Conservation (phyloP, 2,113 vertebrate species). For the Nothobranchius kuhntae region DNA sequence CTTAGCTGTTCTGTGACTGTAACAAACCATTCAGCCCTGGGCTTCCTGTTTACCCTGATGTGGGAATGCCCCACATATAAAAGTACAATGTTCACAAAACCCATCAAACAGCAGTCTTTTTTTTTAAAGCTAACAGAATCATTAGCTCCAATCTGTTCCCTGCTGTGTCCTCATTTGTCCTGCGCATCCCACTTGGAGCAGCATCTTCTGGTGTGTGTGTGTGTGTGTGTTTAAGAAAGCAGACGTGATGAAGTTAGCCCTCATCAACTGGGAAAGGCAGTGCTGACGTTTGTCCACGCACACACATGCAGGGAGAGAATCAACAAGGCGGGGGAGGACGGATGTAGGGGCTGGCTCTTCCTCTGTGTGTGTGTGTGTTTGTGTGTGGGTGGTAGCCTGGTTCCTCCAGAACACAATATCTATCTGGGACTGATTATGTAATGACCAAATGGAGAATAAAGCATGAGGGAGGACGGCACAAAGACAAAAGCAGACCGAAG, state of each 20-base stretch:
- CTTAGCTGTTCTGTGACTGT: too few relatives aligned
- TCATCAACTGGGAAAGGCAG: constrained; percentile 53
- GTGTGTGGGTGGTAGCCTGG: constrained; percentile 1
- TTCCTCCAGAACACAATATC: constrained; percentile 51
- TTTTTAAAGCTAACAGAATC: neutral
- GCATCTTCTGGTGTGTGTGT: neutral
- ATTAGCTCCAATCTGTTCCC: neutral
- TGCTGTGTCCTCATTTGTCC: constrained; percentile 23
- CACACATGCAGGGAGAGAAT: constrained; percentile 25
- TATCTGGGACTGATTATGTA: constrained; percentile 69
- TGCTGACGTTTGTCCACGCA: constrained; percentile 29
- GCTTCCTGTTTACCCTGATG: neutral
- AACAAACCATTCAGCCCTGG: neutral
- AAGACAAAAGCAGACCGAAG: constrained; percentile 4
- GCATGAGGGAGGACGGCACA: constrained; percentile 34
- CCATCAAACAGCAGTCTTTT: neutral
- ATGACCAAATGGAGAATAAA: constrained; percentile 52
- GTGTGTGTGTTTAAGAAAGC: constrained; percentile 8
- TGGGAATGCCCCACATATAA: neutral
- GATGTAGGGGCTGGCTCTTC: constrained; percentile 43
- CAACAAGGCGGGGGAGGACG: constrained; percentile 39
- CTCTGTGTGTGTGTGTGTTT: constrained; percentile 21
- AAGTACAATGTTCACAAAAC: too few relatives aligned
- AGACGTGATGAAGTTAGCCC: constrained; percentile 38
- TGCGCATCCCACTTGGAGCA: neutral